A percentile compares a stretch with the other conserved stretches of the same genome.
Evolutionary conservation across 2,797 vertebrate genomes (phyloP).

Genomic region (Allobates femoralis): DNA sequence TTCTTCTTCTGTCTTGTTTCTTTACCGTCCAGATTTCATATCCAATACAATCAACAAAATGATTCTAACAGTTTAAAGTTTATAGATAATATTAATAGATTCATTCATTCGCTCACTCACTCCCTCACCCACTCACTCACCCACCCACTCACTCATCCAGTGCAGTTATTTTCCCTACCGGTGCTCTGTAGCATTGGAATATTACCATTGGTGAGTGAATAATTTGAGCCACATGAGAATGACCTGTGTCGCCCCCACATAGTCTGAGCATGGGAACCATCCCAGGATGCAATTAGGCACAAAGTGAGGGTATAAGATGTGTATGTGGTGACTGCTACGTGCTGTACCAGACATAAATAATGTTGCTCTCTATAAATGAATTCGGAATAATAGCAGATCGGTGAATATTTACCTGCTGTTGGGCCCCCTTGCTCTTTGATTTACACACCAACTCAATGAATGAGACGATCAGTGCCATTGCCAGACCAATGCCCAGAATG

Average conservation of each 20-base stretch:
- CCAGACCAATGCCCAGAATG: conserved; percentile 82
- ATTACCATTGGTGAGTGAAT: background rate
- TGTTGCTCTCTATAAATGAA: background rate
- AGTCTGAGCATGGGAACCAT: background rate
- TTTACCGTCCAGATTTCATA: too few relatives aligned
- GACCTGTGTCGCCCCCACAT: background rate
- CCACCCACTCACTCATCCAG: background rate
- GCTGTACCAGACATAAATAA: background rate
- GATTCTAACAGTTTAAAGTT: background rate
- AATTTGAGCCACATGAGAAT: background rate
- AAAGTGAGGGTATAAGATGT: background rate
- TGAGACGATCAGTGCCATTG: conserved; percentile 77
- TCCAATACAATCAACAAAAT: too few relatives aligned
- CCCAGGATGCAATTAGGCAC: background rate
- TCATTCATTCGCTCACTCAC: too few relatives aligned
- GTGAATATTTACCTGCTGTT: conserved; percentile 74
- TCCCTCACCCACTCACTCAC: too few relatives aligned
- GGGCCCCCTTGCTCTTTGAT: conserved; percentile 78
- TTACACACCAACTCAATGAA: conserved; percentile 81
- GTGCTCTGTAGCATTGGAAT: background rate
- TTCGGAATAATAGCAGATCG: background rate
- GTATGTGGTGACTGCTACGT: background rate
- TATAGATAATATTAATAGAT: background rate
- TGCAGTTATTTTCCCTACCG: background rate
- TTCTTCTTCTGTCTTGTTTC: too few relatives aligned